Evolutionary conservation across 2,888 invertebrate species (phyloP), one percentile per base, ranked within the genome.

Genomic region (Encarsia formosa): DNA sequence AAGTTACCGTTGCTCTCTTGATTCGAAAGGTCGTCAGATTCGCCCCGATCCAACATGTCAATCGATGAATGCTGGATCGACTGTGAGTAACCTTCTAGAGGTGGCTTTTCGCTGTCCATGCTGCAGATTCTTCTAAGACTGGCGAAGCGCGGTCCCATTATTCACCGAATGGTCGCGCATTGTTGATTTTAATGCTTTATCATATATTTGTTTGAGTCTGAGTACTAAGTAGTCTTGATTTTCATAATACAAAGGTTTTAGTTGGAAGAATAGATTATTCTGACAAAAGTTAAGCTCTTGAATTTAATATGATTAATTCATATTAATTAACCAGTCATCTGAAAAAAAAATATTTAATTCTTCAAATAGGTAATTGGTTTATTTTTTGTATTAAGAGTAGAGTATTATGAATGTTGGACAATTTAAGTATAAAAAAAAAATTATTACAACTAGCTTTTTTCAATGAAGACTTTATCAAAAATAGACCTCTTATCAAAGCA

Each of bases 61-160:
- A 65, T 59, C 18, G 61, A 60, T n/a, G 61, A 56, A 24, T 58
- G 63, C 22, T 56, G 60, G 24, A 63, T 57, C 50, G 59, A 59
- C 24, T 66, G 64, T 49, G 59, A 57, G 52, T 63, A 67, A 48
- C 61, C 62, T 59, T 70, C 68, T 9, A 61, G 49, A 26, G 58
- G 56, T 49, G 65, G 61, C 54, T 64, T 65, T 46, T 71, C 66
- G 43, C 64, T 60, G 54, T 71, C 71, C 73, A 73, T 74, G 65
- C 63, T 71, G 60, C 73, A 70, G 55, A 71, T 67, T 61, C 69
- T 68, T 59, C 65, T 67, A 65, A 73, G 72, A 71, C 73, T 74
- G 73, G 73, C 73, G 63, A 73, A 71, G 59, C 63, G 73, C 71
- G 73, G 73, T 70, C 73, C 73, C 73, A 74, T 74, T 63, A 66